These are phyloP conservation scores for Altica lythri DNA, from an alignment of 2,888 invertebrate genomes.

Conservation along the genomic window DNA sequence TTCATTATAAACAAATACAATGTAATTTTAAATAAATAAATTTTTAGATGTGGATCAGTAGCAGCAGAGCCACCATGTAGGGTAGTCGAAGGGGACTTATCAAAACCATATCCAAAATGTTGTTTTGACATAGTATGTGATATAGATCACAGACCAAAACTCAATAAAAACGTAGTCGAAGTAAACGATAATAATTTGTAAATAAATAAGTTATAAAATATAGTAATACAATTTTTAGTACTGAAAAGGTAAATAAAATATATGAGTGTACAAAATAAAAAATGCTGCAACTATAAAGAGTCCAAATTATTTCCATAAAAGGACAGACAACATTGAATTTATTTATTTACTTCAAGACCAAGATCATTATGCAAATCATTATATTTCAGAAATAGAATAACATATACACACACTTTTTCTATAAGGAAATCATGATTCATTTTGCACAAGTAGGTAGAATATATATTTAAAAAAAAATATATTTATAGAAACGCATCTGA, in stretches of 20 bases:
- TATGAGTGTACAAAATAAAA: too few relatives aligned
- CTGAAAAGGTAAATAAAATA: too few relatives aligned
- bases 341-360: too few relatives aligned
- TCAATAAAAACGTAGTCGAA: too few relatives aligned
- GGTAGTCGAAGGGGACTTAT: slow-evolving; percentile 27
- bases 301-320: too few relatives aligned
- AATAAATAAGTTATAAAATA: too few relatives aligned
- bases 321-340: too few relatives aligned
- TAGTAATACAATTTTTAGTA: too few relatives aligned
- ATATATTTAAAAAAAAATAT: not conserved
- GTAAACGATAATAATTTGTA: too few relatives aligned
- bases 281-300: too few relatives aligned
- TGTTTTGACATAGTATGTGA: slow-evolving; percentile 35
- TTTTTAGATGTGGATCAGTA: slow-evolving; percentile 28
- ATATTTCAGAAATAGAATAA: not conserved
- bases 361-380: not conserved
- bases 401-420: not conserved
- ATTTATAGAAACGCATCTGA: not conserved
- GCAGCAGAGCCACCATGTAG: slow-evolving; percentile 23
- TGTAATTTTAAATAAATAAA: not conserved
- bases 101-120: slow-evolving; percentile 37
- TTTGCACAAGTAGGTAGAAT: not conserved
- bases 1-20: not conserved
- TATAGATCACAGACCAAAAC: too few relatives aligned
- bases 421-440: not conserved